These are phyloP conservation scores for Apamea monoglypha DNA, from an alignment of 2,888 invertebrate species.

Conservation along the genomic window DNA sequence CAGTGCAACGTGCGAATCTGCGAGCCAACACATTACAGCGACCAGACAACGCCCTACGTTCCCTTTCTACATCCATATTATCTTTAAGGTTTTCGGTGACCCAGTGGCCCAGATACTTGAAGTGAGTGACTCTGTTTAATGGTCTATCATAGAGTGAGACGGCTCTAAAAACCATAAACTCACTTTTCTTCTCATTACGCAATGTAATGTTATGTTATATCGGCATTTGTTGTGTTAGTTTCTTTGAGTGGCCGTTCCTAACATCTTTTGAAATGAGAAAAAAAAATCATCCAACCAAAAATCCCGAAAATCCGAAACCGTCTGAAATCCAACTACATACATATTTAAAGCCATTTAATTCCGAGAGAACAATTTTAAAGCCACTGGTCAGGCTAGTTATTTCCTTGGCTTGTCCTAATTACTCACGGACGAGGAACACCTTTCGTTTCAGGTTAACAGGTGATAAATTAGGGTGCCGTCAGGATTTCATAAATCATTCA, in stretches of 20 bases:
- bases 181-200: too few species aligned
- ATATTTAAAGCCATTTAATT: constrained; percentile 24
- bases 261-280: not conserved
- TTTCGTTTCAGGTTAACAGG: constrained; percentile 70
- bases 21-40: too few species aligned
- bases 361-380: constrained; percentile 41
- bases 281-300: not conserved
- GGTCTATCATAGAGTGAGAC: too few species aligned
- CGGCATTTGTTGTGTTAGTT: not conserved
- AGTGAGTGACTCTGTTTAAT: too few species aligned
- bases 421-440: constrained; percentile 61
- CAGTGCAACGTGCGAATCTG: too few species aligned
- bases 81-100: too few species aligned
- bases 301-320: not conserved
- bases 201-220: too few species aligned
- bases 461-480: constrained; percentile 72
- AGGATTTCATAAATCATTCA: constrained; percentile 75
- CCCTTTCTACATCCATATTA: too few species aligned
- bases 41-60: too few species aligned
- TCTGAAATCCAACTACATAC: not conserved
- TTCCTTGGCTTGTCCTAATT: constrained; percentile 65
- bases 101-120: too few species aligned
- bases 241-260: not conserved
- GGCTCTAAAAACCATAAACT: too few species aligned
- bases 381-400: constrained; percentile 57